Percentiles rank a stretch among this genome's conserved stretches.
Evolutionary conservation across 1,140 invertebrate species (phyloP).

Genomic region (Globodera rostochiensis): DNA sequence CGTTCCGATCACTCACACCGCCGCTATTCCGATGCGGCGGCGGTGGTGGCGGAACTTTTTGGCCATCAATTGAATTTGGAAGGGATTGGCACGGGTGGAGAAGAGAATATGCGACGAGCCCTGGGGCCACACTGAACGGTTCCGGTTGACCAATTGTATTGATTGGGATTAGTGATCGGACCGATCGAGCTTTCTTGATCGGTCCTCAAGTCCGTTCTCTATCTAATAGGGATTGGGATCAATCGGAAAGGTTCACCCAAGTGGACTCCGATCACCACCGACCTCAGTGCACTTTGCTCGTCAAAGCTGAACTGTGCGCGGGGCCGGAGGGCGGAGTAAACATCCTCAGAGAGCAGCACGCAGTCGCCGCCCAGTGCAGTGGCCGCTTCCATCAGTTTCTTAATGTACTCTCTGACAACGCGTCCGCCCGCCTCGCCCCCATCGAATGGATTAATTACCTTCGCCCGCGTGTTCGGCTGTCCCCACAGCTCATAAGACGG

Average conservation of each 20-base stretch:
- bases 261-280: neutral
- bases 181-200: neutral
- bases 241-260: too few relatives aligned
- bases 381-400: constrained; percentile 54
- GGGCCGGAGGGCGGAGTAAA: constrained; percentile 60
- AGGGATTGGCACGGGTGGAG: neutral
- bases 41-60: neutral
- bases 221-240: too few relatives aligned
- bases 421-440: neutral
- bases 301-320: constrained; percentile 57
- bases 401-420: neutral
- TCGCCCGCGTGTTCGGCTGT: constrained; percentile 43
- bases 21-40: neutral
- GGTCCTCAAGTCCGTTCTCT: too few relatives aligned
- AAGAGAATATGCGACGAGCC: constrained; percentile 43
- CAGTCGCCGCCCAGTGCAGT: constrained; percentile 24
- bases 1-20: constrained; percentile 11
- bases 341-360: constrained; percentile 61
- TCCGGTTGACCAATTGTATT: neutral
- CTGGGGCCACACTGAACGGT: constrained; percentile 40
- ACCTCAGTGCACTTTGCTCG: constrained; percentile 44
- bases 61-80: neutral
- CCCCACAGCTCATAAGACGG: constrained; percentile 61
- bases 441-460: neutral
- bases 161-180: neutral